Percentiles rank a stretch among this genome's conserved stretches.
phyloP scores from a whole-genome alignment of 2,888 invertebrate genomes.

The Eupithecia inturbata region DNA sequence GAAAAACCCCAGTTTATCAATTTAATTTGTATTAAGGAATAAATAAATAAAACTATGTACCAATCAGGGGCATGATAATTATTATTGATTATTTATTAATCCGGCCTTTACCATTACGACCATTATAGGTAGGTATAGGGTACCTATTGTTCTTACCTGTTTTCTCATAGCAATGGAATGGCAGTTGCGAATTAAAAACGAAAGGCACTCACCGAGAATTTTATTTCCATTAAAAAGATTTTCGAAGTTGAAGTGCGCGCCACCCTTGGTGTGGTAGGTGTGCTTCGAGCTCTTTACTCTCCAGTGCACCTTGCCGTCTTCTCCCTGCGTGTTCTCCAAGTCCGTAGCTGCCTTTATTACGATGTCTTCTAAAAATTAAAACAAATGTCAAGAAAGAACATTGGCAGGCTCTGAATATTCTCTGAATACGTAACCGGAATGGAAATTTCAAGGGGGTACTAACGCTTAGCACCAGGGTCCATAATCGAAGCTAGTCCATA shows the following conservation, averaged over 20 bases:
- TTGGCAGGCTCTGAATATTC: not conserved
- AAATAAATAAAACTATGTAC: too few species aligned
- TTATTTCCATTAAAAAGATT: slow-evolving; percentile 77
- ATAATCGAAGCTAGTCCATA: too few species aligned
- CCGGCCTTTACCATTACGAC: too few species aligned
- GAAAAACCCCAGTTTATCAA: too few species aligned
- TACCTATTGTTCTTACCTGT: too few species aligned
- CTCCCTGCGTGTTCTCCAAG: slow-evolving; percentile 56
- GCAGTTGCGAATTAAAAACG: not conserved
- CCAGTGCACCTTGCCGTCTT: slow-evolving; percentile 73
- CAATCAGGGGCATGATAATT: too few species aligned
- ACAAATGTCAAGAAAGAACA: not conserved
- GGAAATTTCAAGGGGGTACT: not conserved
- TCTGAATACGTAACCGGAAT: too few species aligned
- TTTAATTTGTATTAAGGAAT: too few species aligned
- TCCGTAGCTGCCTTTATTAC: slow-evolving; percentile 61
- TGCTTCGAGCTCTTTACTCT: slow-evolving; percentile 64
- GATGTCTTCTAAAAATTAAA: slow-evolving; percentile 62
- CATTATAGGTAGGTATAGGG: too few species aligned
- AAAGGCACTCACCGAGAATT: slow-evolving; percentile 54
- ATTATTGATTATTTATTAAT: too few species aligned
- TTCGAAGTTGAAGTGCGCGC: slow-evolving; percentile 65
- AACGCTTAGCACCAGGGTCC: not conserved
- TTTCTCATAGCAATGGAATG: not conserved
- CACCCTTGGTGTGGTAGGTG: slow-evolving; percentile 62